Evolutionary conservation across 1,140 invertebrate genomes (phyloP).

Genomic region (Apolygus lucorum): DNA sequence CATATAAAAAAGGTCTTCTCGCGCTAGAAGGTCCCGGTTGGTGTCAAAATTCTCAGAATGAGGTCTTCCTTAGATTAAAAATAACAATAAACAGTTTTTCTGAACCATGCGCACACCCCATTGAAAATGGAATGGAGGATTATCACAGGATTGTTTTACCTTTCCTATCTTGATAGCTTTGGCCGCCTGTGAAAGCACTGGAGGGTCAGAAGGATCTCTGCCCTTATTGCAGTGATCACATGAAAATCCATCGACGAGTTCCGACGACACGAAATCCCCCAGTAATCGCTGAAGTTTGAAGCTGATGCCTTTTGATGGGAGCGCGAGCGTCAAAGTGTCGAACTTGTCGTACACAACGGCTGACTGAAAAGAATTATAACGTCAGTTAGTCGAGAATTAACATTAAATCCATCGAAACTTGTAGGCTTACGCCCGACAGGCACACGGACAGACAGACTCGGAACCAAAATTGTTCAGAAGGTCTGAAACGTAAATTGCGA

Average conservation of each 20-base stretch:
- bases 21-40: too few species aligned
- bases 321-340: constrained; percentile 70
- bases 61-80: too few species aligned
- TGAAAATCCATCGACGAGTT: constrained; percentile 70
- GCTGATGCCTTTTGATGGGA: constrained; percentile 47
- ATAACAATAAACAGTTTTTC: too few species aligned
- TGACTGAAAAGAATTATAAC: constrained; percentile 46
- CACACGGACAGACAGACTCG: too few species aligned
- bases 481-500: too few species aligned
- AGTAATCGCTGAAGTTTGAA: constrained; percentile 58
- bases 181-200: constrained; percentile 51
- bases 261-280: constrained; percentile 70
- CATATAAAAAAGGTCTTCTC: too few species aligned
- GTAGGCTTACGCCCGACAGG: too few species aligned
- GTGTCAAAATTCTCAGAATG: too few species aligned
- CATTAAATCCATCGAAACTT: constrained; percentile 29
- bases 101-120: too few species aligned
- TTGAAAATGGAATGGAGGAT: too few species aligned
- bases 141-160: constrained; percentile 41
- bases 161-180: constrained; percentile 82
- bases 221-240: constrained; percentile 65
- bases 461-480: too few species aligned
- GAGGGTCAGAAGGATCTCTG: constrained; percentile 39
- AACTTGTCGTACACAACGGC: constrained; percentile 82
- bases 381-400: neutral